Evolutionary conservation across 1,140 invertebrate species (phyloP).

Genomic region (Bombus breviceps): DNA sequence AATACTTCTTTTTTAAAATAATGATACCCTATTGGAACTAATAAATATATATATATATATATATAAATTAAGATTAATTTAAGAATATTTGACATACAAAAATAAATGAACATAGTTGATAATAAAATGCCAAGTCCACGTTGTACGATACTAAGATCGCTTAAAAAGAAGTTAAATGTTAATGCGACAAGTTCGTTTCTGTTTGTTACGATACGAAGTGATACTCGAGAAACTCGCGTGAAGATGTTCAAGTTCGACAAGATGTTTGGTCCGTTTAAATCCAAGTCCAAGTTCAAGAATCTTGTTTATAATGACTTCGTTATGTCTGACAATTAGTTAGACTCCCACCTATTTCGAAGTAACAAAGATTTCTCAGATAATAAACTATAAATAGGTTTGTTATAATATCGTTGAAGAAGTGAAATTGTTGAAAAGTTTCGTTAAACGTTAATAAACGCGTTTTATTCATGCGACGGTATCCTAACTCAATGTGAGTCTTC

Average conservation of each 20-base stretch:
- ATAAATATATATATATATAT: too few relatives aligned
- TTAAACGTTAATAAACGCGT: neutral
- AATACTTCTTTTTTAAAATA: neutral
- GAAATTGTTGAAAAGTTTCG: neutral
- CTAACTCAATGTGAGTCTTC: too few relatives aligned
- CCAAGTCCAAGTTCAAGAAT: constrained; percentile 15
- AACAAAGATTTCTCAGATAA: constrained; percentile 56
- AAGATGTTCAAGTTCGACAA: constrained; percentile 51
- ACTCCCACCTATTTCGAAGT: constrained; percentile 50
- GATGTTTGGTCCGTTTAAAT: constrained; percentile 32
- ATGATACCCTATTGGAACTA: too few relatives aligned
- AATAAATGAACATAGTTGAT: too few relatives aligned
- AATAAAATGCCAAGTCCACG: too few relatives aligned
- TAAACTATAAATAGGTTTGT: constrained; percentile 60
- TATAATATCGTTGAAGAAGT: constrained; percentile 16
- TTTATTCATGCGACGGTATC: neutral
- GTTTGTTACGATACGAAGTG: constrained; percentile 24
- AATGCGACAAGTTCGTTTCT: constrained; percentile 19
- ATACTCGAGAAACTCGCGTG: constrained; percentile 61
- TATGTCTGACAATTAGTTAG: constrained; percentile 22
- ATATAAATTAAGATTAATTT: neutral
- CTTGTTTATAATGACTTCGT: constrained; percentile 63
- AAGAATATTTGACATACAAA: neutral
- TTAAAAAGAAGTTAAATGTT: neutral
- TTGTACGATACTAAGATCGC: neutral